These are phyloP conservation scores for Drepanosiphum platanoidis DNA, from an alignment of 2,888 invertebrate species.

Conservation along the genomic window DNA sequence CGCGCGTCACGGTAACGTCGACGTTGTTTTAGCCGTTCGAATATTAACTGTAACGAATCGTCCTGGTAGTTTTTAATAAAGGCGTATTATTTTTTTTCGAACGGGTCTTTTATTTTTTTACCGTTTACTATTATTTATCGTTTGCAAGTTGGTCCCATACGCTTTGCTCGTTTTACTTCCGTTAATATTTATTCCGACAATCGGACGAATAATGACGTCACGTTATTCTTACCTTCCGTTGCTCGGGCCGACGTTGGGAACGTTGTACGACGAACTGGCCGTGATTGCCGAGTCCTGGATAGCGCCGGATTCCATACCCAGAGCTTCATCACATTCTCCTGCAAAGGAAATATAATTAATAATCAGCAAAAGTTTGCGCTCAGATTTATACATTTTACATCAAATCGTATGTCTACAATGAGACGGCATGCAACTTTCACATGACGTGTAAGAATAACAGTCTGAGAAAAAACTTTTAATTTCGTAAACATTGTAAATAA, in stretches of 20 bases:
- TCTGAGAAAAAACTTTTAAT: conserved; percentile 10
- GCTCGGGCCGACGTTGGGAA: conserved; percentile 76
- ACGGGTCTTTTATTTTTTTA: too few species aligned
- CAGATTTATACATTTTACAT: background rate
- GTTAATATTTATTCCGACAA: too few species aligned
- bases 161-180: too few species aligned
- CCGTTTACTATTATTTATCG: too few species aligned
- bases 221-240: conserved; percentile 76
- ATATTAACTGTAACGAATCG: too few species aligned
- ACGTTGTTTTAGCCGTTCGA: too few species aligned
- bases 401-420: background rate
- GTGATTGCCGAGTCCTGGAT: conserved; percentile 77
- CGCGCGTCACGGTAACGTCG: too few species aligned
- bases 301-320: conserved; percentile 79
- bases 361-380: background rate
- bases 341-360: conserved; percentile 65
- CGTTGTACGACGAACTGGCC: conserved; percentile 76
- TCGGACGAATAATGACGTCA: too few species aligned
- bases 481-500: conserved; percentile 27
- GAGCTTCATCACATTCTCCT: conserved; percentile 73
- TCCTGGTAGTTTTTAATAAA: too few species aligned
- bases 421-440: background rate
- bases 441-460: background rate
- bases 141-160: too few species aligned
- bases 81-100: too few species aligned